phyloP scores from a whole-genome alignment of 2,797 vertebrate genomes.

The Thaleichthys pacificus region DNA sequence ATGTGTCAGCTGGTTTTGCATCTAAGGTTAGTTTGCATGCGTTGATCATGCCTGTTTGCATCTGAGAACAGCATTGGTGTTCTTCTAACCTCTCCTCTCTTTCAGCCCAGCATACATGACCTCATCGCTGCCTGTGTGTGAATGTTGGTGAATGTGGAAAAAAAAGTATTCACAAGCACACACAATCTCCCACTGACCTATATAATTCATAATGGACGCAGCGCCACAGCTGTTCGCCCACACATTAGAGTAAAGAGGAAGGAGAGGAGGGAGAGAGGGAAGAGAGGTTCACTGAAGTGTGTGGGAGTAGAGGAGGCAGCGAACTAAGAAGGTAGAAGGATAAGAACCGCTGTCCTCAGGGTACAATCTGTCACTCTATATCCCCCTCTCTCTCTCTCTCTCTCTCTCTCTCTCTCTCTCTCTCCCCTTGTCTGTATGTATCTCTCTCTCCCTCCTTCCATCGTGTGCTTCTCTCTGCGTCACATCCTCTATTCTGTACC shows the following conservation, averaged over 20 bases:
- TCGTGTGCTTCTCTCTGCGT: no score
- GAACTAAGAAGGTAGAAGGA: slow-evolving; percentile 48
- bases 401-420: not conserved
- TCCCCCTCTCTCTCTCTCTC: slow-evolving; percentile 18
- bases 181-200: slow-evolving; percentile 75
- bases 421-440: not conserved
- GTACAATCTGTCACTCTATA: slow-evolving; percentile 39
- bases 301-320: slow-evolving; percentile 25
- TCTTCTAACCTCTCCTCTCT: not conserved
- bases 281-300: slow-evolving; percentile 12
- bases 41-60: slow-evolving; percentile 39
- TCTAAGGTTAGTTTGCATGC: slow-evolving; percentile 62
- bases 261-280: slow-evolving; percentile 13
- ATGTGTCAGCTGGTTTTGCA: slow-evolving; percentile 24
- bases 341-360: slow-evolving; percentile 39
- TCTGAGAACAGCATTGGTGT: slow-evolving; percentile 27
- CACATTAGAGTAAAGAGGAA: slow-evolving; percentile 46
- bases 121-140: slow-evolving; percentile 8
- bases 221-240: slow-evolving; percentile 65
- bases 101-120: slow-evolving; percentile 11
- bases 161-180: slow-evolving; percentile 19
- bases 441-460: no score
- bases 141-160: no score
- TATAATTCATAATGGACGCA: slow-evolving; percentile 73
- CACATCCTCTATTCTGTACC: no score